Conservation (phyloP, 2,888 invertebrate genomes). For the Kuschelorhynchus macadamiae region DNA sequence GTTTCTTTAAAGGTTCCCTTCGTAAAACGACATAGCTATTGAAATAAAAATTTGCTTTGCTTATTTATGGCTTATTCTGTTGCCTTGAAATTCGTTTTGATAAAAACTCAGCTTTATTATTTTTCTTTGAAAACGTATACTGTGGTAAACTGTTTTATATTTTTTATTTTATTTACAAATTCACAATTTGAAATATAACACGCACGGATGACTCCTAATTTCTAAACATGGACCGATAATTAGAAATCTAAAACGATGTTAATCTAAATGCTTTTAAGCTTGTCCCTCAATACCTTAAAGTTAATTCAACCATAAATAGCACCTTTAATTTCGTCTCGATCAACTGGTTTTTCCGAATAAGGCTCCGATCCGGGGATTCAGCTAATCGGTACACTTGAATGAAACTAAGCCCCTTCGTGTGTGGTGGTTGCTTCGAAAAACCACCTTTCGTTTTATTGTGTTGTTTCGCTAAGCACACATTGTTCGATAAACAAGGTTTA, state of each 20-base stretch:
- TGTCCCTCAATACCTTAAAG: conserved; percentile 11
- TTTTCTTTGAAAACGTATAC: too few relatives aligned
- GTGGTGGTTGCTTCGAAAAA: conserved; percentile 21
- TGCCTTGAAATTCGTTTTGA: too few relatives aligned
- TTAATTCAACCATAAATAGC: conserved; percentile 30
- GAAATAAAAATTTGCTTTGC: too few relatives aligned
- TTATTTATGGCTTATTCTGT: too few relatives aligned
- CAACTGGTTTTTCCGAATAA: conserved; percentile 44
- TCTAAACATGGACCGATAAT: too few relatives aligned
- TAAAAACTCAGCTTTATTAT: too few relatives aligned
- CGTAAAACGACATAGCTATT: too few relatives aligned
- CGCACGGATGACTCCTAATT: too few relatives aligned
- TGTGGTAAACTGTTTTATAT: too few relatives aligned
- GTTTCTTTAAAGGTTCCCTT: too few relatives aligned
- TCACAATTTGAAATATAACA: too few relatives aligned
- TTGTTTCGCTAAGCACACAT: conserved; percentile 8
- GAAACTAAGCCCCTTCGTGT: conserved; percentile 34
- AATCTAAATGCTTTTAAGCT: conserved; percentile 7
- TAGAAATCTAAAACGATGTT: background rate
- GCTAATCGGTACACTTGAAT: conserved; percentile 39
- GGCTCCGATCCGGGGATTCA: conserved; percentile 33
- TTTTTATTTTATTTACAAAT: too few relatives aligned
- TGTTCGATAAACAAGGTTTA: background rate
- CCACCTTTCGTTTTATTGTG: conserved; percentile 1
- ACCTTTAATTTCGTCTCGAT: conserved; percentile 41